A percentile compares a stretch with the other conserved stretches of the same genome.
Evolutionary conservation across 1,140 invertebrate species (phyloP).

Genomic region (Trachymyrmex cornetzi): DNA sequence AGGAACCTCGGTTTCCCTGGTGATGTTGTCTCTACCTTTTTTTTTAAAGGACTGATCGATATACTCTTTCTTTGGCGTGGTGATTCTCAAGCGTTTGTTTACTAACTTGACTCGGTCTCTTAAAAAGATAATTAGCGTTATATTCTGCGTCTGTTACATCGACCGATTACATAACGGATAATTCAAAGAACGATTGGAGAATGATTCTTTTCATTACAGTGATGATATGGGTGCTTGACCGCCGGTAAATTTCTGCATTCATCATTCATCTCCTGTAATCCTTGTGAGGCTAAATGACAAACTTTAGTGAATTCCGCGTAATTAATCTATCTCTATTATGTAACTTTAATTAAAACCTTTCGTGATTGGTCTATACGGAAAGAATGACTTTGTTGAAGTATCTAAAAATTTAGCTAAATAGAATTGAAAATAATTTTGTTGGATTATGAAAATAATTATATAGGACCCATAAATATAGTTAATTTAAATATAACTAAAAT

Average conservation of each 20-base stretch:
- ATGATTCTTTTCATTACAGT: conserved; percentile 45
- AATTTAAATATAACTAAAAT: too few relatives aligned
- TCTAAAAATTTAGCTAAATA: too few relatives aligned
- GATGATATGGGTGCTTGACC: conserved; percentile 43
- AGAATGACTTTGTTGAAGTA: too few relatives aligned
- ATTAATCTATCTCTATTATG: not conserved
- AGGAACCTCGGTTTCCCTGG: not conserved
- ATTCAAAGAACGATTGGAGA: conserved; percentile 33
- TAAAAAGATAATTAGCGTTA: conserved; percentile 65
- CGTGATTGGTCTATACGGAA: not conserved
- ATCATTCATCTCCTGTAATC: not conserved
- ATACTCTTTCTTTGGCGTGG: not conserved
- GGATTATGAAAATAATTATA: too few relatives aligned
- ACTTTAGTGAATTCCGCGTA: not conserved
- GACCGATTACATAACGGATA: conserved; percentile 42
- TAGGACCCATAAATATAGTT: too few relatives aligned
- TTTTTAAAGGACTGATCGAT: not conserved
- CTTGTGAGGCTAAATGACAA: not conserved
- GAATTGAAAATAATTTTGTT: too few relatives aligned
- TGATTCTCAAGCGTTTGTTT: conserved; percentile 19
- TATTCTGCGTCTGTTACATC: conserved; percentile 47
- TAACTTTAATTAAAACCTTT: not conserved
- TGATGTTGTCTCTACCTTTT: not conserved
- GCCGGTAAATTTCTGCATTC: conserved; percentile 9
- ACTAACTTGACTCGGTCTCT: conserved; percentile 21